phyloP scores from a whole-genome alignment of 2,888 invertebrate genomes.

The Polyploca ridens region DNA sequence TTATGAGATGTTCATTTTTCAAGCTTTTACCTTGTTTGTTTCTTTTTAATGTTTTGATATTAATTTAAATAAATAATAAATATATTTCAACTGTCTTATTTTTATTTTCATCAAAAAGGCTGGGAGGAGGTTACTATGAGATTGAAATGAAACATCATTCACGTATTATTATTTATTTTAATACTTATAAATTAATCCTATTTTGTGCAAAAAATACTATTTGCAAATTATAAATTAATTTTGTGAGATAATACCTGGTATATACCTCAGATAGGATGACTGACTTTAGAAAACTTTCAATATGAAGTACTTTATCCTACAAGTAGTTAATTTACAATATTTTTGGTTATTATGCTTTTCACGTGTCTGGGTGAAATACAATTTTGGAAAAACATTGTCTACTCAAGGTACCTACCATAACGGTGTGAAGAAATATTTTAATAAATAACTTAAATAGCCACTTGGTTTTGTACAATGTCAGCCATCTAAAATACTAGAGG shows the following conservation, averaged over 20 bases:
- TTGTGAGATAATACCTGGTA: conserved; percentile 40
- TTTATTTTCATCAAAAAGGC: too few species aligned
- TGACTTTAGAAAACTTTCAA: conserved; percentile 35
- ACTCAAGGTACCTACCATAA: conserved; percentile 21
- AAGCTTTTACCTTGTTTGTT: too few species aligned
- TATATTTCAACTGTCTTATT: neutral
- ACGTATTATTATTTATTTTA: conserved; percentile 66
- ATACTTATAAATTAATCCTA: conserved; percentile 72
- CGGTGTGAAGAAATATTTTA: conserved; percentile 41
- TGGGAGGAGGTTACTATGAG: neutral
- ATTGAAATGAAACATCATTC: conserved; percentile 25
- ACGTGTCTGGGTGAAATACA: neutral
- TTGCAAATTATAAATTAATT: conserved; percentile 66
- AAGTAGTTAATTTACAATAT: conserved; percentile 12
- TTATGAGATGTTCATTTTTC: too few species aligned
- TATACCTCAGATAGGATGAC: conserved; percentile 45
- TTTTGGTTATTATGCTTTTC: conserved; percentile 12
- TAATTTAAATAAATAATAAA: neutral
- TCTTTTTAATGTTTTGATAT: too few species aligned
- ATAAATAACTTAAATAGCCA: conserved; percentile 81
- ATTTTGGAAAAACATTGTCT: conserved; percentile 14
- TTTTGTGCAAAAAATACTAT: conserved; percentile 73
- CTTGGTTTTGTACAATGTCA: conserved; percentile 79
- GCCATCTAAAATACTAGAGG: conserved; percentile 65
- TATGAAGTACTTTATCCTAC: conserved; percentile 11